Conservation (phyloP, 1,140 invertebrate genomes). For the Patella vulgata region DNA sequence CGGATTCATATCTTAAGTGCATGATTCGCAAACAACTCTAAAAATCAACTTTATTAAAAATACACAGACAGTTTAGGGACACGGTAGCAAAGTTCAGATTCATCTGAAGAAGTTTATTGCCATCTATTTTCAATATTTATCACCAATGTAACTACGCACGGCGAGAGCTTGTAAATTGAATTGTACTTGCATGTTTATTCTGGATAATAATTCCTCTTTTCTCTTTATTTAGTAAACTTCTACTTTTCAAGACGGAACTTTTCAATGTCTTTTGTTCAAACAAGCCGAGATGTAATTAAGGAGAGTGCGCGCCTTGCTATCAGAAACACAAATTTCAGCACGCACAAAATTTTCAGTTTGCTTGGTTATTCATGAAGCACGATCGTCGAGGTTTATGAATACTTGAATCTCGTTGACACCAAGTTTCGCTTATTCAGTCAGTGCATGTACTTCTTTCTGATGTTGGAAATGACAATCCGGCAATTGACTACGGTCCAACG, state of each 20-base stretch:
- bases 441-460: not conserved
- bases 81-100: too few species aligned
- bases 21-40: constrained; percentile 4
- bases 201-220: not conserved
- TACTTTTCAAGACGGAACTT: constrained; percentile 5
- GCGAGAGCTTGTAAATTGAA: too few species aligned
- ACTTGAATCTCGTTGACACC: constrained; percentile 10
- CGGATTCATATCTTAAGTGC: constrained; percentile 14
- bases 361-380: constrained; percentile 8
- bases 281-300: constrained; percentile 13
- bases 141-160: too few species aligned
- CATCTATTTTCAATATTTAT: too few species aligned
- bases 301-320: constrained; percentile 1
- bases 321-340: not conserved
- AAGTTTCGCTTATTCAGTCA: constrained; percentile 1
- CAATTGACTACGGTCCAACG: not conserved
- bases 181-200: too few species aligned
- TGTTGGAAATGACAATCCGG: constrained; percentile 2
- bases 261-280: constrained; percentile 9
- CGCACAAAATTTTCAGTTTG: not conserved
- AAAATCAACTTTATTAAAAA: constrained; percentile 13
- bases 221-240: constrained; percentile 18
- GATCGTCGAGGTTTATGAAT: not conserved
- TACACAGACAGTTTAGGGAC: constrained; percentile 2
- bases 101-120: too few species aligned